A percentile compares a stretch with the other conserved stretches of the same genome.
Conservation (phyloP, 2,797 vertebrate species). For the Pristis pectinata region DNA sequence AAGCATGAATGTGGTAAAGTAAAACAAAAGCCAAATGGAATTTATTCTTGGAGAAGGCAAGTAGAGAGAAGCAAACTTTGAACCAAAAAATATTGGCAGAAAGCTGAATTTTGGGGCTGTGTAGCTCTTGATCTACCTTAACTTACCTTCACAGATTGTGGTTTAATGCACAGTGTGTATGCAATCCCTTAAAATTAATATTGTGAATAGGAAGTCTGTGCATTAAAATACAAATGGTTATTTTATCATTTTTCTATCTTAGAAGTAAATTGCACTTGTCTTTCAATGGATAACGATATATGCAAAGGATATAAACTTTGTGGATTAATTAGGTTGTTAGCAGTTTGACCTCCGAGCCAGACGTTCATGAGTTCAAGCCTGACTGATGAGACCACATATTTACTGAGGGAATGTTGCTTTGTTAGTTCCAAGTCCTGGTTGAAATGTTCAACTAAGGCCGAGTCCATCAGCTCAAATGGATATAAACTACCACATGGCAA, state of each 20-base stretch:
- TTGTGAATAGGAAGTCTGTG: neutral
- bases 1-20: neutral
- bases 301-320: neutral
- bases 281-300: neutral
- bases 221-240: neutral
- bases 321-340: neutral
- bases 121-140: neutral
- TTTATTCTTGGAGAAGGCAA: neutral
- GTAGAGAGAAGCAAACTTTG: neutral
- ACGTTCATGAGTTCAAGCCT: neutral
- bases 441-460: neutral
- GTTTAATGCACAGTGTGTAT: neutral
- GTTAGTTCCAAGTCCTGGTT: neutral
- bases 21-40: neutral
- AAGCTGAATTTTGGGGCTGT: neutral
- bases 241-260: neutral
- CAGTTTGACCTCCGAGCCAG: neutral
- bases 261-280: neutral
- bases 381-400: neutral
- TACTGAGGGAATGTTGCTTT: neutral
- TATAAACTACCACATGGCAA: neutral
- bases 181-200: neutral
- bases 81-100: slow-evolving; percentile 6
- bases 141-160: neutral
- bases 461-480: neutral